Conservation (phyloP, 2,888 invertebrate species). For the Nymphalis c-album region DNA sequence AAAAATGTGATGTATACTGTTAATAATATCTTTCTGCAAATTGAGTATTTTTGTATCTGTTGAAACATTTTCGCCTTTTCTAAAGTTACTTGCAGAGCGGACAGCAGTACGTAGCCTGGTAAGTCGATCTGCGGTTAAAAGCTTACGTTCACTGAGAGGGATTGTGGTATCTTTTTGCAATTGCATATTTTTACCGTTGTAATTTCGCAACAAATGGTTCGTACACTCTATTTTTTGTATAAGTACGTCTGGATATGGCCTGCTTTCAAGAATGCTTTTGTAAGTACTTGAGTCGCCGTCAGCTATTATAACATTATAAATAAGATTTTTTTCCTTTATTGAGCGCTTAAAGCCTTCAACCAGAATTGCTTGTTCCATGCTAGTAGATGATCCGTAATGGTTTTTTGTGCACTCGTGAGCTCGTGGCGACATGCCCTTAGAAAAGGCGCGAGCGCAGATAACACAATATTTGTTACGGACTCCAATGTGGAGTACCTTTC, state of each 20-base stretch:
- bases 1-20: not conserved
- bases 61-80: constrained; percentile 5
- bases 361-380: not conserved
- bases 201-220: constrained; percentile 40
- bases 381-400: not conserved
- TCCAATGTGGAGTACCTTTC: constrained; percentile 34
- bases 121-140: constrained; percentile 6
- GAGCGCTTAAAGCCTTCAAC: not conserved
- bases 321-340: constrained; percentile 13
- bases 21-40: constrained; percentile 16
- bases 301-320: constrained; percentile 37
- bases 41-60: constrained; percentile 8
- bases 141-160: not conserved
- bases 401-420: constrained; percentile 39
- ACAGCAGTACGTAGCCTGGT: no score
- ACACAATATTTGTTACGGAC: constrained; percentile 39
- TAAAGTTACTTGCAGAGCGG: constrained; percentile 4
- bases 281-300: constrained; percentile 40
- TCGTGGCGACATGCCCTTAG: not conserved
- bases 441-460: constrained; percentile 29
- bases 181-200: not conserved
- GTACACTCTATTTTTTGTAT: constrained; percentile 42
- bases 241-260: constrained; percentile 31
- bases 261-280: constrained; percentile 32
- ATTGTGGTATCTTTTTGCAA: not conserved